A percentile compares a stretch with the other conserved stretches of the same genome.
These are phyloP conservation scores for Chrysina gloriosa DNA, from an alignment of 2,888 invertebrate species.

Conservation along the genomic window DNA sequence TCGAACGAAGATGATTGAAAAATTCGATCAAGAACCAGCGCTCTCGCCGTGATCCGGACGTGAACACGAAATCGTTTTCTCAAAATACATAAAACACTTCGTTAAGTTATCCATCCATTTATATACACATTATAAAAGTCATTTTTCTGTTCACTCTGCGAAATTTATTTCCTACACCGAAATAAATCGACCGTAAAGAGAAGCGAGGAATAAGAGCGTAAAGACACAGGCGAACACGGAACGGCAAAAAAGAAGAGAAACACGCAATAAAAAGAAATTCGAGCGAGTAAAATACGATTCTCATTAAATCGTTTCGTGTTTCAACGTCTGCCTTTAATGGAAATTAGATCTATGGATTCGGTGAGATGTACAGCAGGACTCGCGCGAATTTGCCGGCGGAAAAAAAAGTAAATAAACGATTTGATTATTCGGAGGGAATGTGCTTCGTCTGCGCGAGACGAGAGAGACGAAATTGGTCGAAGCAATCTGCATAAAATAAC, in stretches of 20 bases:
- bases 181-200: constrained; percentile 25
- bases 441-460: background rate
- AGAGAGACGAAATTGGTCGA: background rate
- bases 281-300: constrained; percentile 25
- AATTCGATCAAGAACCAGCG: background rate
- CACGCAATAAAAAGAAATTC: constrained; percentile 28
- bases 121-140: constrained; percentile 34
- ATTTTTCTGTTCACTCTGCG: constrained; percentile 11
- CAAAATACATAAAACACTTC: constrained; percentile 27
- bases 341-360: constrained; percentile 28
- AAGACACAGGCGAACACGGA: background rate
- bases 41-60: background rate
- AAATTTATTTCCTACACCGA: constrained; percentile 32
- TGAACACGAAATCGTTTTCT: background rate
- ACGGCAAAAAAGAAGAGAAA: background rate
- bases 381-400: background rate
- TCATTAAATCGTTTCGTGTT: constrained; percentile 31
- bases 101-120: constrained; percentile 28
- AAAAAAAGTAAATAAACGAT: background rate
- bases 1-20: too few species aligned
- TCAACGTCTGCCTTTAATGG: constrained; percentile 33
- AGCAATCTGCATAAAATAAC: background rate
- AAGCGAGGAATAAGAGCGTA: background rate
- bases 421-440: constrained; percentile 6
- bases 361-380: background rate